Conservation (phyloP, 2,888 invertebrate species). For the Dasypolia templi region DNA sequence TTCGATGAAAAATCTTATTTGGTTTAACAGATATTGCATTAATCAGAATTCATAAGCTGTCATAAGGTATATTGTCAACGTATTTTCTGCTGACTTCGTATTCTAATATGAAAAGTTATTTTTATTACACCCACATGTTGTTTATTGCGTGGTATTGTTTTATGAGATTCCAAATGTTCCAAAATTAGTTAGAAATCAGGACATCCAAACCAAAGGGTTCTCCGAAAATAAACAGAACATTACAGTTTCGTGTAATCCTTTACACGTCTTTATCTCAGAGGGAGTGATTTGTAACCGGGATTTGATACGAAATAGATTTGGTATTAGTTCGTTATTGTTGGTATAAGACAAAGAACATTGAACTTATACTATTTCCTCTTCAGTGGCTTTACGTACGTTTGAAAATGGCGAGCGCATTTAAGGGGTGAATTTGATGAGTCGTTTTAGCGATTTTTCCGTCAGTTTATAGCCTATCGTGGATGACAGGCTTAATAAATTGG, state of each 20-base stretch:
- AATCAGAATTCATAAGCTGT: slow-evolving; percentile 73
- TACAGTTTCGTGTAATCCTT: slow-evolving; percentile 83
- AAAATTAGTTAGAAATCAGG: slow-evolving; percentile 73
- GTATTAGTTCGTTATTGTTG: slow-evolving; percentile 64
- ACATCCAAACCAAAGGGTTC: slow-evolving; percentile 72
- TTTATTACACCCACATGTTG: slow-evolving; percentile 53
- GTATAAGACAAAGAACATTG: slow-evolving; percentile 43
- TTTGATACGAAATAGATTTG: slow-evolving; percentile 76
- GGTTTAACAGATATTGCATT: slow-evolving; percentile 69
- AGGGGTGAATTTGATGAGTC: slow-evolving; percentile 32
- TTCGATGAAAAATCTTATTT: slow-evolving; percentile 74
- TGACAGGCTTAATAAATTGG: slow-evolving; percentile 75
- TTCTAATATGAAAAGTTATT: slow-evolving; percentile 49
- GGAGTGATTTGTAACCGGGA: slow-evolving; percentile 79
- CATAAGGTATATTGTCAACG: slow-evolving; percentile 68
- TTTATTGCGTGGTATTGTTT: slow-evolving; percentile 57
- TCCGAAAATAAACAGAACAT: slow-evolving; percentile 78
- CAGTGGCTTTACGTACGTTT: slow-evolving; percentile 25
- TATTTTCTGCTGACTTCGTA: slow-evolving; percentile 39
- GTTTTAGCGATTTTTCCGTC: slow-evolving; percentile 49
- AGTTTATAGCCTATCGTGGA: slow-evolving; percentile 55
- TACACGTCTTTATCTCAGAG: slow-evolving; percentile 78
- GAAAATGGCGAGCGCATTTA: slow-evolving; percentile 28
- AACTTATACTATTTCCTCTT: slow-evolving; percentile 38
- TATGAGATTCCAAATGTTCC: slow-evolving; percentile 67